Evolutionary conservation across 2,113 vertebrate genomes (phyloP).

Genomic region (Pachycephala philippinensis): DNA sequence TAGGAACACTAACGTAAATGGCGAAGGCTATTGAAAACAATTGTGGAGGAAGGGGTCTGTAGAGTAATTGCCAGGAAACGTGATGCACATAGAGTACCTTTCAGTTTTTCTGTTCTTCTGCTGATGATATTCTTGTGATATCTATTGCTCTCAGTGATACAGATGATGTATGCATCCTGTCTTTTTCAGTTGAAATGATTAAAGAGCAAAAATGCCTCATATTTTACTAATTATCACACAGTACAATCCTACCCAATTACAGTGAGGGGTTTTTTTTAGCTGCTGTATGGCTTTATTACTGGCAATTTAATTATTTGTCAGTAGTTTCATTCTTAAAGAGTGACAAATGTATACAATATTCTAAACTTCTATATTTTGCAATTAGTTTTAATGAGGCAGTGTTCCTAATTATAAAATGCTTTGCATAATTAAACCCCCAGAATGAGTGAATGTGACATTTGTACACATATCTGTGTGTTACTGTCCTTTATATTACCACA

Average conservation of each 20-base stretch:
- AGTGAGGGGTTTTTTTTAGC: background rate
- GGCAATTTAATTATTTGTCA: background rate
- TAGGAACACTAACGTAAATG: background rate
- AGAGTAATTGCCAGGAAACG: rapidly evolving
- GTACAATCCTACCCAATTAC: background rate
- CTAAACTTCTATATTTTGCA: background rate
- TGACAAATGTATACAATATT: background rate
- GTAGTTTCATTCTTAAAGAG: background rate
- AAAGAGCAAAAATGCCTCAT: background rate
- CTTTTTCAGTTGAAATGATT: background rate
- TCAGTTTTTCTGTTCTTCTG: background rate
- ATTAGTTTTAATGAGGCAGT: background rate
- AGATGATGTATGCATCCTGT: background rate
- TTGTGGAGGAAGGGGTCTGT: background rate
- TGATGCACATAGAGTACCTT: background rate
- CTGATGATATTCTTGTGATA: background rate
- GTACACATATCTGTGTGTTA: background rate
- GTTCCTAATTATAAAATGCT: background rate
- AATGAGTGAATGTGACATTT: background rate
- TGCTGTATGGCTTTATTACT: background rate
- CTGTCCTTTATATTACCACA: background rate
- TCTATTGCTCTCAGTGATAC: background rate
- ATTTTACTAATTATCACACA: background rate
- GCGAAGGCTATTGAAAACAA: background rate
- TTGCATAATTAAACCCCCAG: background rate